Conservation (phyloP, 2,113 vertebrate species). For the Corythoichthys intestinalis region DNA sequence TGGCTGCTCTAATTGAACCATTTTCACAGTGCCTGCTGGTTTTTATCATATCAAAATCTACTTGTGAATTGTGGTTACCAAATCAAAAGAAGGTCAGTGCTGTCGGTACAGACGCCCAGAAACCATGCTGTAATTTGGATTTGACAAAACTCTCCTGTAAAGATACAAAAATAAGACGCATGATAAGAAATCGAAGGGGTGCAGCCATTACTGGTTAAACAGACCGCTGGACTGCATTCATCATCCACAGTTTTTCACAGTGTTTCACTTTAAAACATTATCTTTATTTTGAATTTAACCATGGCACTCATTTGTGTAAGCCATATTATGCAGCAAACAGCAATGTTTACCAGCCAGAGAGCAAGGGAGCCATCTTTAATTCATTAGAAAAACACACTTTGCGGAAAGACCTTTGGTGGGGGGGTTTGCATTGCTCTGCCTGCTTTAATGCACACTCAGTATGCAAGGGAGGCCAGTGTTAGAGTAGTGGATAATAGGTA, state of each 20-base stretch:
- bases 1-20: constrained; percentile 69
- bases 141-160: constrained; percentile 18
- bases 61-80: constrained; percentile 33
- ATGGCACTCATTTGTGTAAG: constrained; percentile 68
- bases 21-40: constrained; percentile 68
- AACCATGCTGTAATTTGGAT: constrained; percentile 3
- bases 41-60: constrained; percentile 57
- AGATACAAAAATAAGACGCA: constrained; percentile 26
- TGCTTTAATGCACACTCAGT: constrained; percentile 62
- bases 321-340: constrained; percentile 66
- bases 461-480: constrained; percentile 58
- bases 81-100: constrained; percentile 54
- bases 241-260: constrained; percentile 34
- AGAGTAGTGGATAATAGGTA: constrained; percentile 63
- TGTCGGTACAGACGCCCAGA: constrained; percentile 28
- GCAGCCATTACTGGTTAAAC: constrained; percentile 38
- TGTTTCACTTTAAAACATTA: constrained; percentile 57
- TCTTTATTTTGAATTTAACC: constrained; percentile 63
- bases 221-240: constrained; percentile 25
- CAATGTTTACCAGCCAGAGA: constrained; percentile 69
- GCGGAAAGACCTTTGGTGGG: constrained; percentile 59
- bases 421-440: constrained; percentile 46
- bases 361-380: constrained; percentile 73
- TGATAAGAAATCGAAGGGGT: constrained; percentile 12
- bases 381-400: constrained; percentile 75